Evolutionary conservation across 2,797 vertebrate genomes (phyloP).

Genomic region (Rhinoraja longicauda): DNA sequence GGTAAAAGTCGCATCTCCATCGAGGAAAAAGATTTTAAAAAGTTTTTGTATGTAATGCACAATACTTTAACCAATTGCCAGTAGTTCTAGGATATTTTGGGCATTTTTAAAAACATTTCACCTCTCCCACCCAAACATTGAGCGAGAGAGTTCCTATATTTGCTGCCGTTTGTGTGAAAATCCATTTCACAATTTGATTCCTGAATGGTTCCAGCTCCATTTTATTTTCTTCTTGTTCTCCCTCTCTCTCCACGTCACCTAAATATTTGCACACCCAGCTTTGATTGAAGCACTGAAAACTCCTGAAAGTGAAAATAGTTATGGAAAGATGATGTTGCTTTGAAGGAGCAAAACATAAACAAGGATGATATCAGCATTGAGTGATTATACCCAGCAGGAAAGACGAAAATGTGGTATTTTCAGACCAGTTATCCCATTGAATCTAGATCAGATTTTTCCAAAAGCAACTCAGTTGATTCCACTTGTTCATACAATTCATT

Average conservation of each 20-base stretch:
- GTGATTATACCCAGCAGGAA: too few species aligned
- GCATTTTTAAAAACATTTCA: background rate
- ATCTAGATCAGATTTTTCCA: too few species aligned
- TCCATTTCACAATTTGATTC: background rate
- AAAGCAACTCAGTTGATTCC: too few species aligned
- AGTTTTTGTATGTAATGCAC: background rate
- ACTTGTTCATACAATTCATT: too few species aligned
- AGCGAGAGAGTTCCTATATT: background rate
- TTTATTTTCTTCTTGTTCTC: background rate
- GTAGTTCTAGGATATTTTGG: background rate
- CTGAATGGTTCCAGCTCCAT: background rate
- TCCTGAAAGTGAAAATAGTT: background rate
- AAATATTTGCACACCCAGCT: background rate
- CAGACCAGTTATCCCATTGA: too few species aligned
- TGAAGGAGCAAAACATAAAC: too few species aligned
- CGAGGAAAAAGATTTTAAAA: too few species aligned
- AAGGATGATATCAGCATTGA: too few species aligned
- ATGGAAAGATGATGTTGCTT: too few species aligned
- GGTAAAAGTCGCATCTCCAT: too few species aligned
- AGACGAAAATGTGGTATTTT: too few species aligned
- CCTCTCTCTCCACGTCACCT: background rate
- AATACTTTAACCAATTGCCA: background rate
- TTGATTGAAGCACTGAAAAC: background rate
- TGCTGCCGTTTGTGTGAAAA: background rate
- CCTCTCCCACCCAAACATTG: background rate